Percentiles rank a stretch among this genome's conserved stretches.
Evolutionary conservation across 1,140 invertebrate species (phyloP).

Genomic region (Zaprionus capensis): DNA sequence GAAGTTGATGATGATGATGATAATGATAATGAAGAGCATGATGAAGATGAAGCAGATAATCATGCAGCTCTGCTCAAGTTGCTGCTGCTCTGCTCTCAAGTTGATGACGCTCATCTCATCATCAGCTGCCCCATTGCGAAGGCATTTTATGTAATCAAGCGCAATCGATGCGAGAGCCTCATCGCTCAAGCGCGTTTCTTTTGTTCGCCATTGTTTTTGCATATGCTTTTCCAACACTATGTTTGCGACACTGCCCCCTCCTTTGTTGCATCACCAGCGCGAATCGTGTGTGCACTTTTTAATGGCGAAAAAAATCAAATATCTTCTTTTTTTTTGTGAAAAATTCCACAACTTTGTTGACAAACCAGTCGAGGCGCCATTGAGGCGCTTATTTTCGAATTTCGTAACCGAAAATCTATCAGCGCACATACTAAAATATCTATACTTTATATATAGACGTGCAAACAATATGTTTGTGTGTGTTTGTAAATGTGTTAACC

Average conservation of each 20-base stretch:
- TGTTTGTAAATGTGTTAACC: constrained; percentile 57
- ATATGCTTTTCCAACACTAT: constrained; percentile 43
- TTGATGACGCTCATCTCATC: neutral
- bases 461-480: neutral
- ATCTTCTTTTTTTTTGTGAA: constrained; percentile 13
- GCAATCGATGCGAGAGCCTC: constrained; percentile 17
- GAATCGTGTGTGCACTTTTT: constrained; percentile 26
- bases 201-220: constrained; percentile 32
- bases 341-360: constrained; percentile 43
- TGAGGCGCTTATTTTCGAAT: constrained; percentile 32
- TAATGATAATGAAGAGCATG: neutral
- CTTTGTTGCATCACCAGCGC: constrained; percentile 55
- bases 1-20: constrained; percentile 8
- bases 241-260: constrained; percentile 19
- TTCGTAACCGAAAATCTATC: constrained; percentile 57
- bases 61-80: constrained; percentile 24
- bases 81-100: too few relatives aligned
- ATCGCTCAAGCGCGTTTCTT: constrained; percentile 22
- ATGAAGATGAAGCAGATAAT: constrained; percentile 5
- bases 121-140: constrained; percentile 40
- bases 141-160: constrained; percentile 45
- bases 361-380: constrained; percentile 65
- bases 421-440: neutral
- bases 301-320: neutral
- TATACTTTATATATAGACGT: neutral